Percentiles rank a stretch among this genome's conserved stretches.
Conservation (phyloP, 2,888 invertebrate genomes). For the Caenorhabditis zanzibari region DNA sequence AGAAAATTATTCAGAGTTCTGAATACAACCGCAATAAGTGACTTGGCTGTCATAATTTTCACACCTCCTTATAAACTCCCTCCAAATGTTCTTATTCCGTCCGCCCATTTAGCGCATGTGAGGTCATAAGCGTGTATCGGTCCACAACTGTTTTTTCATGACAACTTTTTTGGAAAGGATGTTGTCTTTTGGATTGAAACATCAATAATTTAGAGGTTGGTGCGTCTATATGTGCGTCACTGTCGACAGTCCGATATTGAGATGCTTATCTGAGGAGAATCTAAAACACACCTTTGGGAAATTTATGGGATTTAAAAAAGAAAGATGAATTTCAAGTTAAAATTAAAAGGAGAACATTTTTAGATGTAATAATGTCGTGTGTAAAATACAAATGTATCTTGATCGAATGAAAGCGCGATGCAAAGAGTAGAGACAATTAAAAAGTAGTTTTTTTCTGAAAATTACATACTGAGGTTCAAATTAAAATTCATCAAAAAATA, state of each 20-base stretch:
- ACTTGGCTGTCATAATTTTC: neutral
- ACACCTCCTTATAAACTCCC: slow-evolving; percentile 16
- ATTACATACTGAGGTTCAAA: no score
- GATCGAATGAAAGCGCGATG: no score
- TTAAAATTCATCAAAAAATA: no score
- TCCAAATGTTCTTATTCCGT: neutral
- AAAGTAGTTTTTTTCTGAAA: no score
- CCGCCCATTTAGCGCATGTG: neutral
- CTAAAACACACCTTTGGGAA: slow-evolving; percentile 1
- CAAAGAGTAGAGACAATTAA: no score
- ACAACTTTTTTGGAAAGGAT: neutral
- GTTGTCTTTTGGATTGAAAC: neutral
- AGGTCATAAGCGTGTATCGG: slow-evolving; percentile 19
- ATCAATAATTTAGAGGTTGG: slow-evolving; percentile 18
- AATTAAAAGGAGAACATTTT: neutral
- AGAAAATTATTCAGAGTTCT: no score
- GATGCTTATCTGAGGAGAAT: neutral
- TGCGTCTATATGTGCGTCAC: neutral
- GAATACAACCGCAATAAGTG: neutral
- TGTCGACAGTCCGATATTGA: neutral
- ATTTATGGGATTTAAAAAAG: neutral
- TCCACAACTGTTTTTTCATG: slow-evolving; percentile 2
- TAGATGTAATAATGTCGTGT: neutral
- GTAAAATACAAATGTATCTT: no score
- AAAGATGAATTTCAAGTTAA: no score